phyloP scores from a whole-genome alignment of 2,113 vertebrate genomes.

The Solenodon paradoxus region DNA sequence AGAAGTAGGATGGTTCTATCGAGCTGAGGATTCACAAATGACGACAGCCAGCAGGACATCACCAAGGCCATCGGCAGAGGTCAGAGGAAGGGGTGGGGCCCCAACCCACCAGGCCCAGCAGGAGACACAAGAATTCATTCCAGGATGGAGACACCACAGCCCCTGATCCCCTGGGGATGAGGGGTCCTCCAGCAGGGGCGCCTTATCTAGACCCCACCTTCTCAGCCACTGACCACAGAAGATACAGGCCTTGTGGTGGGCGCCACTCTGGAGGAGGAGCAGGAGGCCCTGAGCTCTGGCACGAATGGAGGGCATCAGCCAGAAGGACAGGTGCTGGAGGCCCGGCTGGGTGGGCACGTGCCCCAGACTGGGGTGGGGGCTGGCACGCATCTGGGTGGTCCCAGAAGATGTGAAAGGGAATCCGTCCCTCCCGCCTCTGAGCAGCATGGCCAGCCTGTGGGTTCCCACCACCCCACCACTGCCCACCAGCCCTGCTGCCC shows the following conservation, averaged over 20 bases:
- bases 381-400: background rate
- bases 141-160: accelerated
- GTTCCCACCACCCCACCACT: background rate
- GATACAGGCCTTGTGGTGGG: background rate
- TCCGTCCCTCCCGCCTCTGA: background rate
- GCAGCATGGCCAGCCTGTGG: background rate
- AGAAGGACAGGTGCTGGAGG: too few species aligned
- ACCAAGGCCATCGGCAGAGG: too few species aligned
- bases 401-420: background rate
- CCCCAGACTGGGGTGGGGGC: background rate
- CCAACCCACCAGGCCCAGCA: background rate
- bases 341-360: background rate
- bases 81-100: background rate
- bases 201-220: background rate
- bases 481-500: background rate
- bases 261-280: accelerated
- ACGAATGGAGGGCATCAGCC: accelerated
- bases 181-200: background rate
- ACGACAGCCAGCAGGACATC: too few species aligned
- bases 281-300: background rate
- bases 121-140: background rate
- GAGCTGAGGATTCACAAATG: background rate
- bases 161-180: background rate
- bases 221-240: background rate
- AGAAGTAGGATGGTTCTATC: too few species aligned